Percentiles rank a stretch among this genome's conserved stretches.
Conservation (phyloP, 2,888 invertebrate genomes). For the Andrena dorsata region DNA sequence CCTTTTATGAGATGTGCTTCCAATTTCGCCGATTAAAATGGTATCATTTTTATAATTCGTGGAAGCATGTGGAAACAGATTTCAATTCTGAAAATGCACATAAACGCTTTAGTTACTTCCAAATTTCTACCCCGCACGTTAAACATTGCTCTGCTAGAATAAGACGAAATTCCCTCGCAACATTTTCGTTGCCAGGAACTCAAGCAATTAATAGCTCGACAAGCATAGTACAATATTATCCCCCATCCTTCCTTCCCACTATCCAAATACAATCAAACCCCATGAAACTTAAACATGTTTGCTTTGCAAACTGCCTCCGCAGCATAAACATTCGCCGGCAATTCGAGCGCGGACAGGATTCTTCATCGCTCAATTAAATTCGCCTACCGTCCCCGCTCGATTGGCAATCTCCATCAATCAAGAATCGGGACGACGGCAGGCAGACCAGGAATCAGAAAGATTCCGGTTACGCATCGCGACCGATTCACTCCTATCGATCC, state of each 20-base stretch:
- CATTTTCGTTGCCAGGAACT: neutral
- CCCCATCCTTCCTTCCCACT: neutral
- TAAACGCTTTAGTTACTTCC: neutral
- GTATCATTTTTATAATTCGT: neutral
- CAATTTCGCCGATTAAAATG: constrained; percentile 17
- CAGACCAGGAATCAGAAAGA: constrained; percentile 14
- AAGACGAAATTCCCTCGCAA: neutral
- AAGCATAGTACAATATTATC: no score
- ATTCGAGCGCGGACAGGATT: neutral
- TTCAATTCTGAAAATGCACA: neutral
- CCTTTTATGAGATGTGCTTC: constrained; percentile 1
- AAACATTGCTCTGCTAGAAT: neutral
- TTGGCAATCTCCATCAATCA: constrained; percentile 22
- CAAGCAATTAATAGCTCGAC: neutral
- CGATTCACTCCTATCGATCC: constrained; percentile 19
- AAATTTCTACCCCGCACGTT: neutral
- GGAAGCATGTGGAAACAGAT: neutral
- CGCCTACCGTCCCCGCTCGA: neutral
- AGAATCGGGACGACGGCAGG: constrained; percentile 7
- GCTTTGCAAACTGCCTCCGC: neutral
- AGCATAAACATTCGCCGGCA: neutral
- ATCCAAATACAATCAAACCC: neutral
- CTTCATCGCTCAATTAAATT: neutral
- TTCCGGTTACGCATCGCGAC: constrained; percentile 24
- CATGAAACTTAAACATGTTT: neutral